Conservation (phyloP, 2,888 invertebrate genomes). For the Chalcosyrphus nemorum region DNA sequence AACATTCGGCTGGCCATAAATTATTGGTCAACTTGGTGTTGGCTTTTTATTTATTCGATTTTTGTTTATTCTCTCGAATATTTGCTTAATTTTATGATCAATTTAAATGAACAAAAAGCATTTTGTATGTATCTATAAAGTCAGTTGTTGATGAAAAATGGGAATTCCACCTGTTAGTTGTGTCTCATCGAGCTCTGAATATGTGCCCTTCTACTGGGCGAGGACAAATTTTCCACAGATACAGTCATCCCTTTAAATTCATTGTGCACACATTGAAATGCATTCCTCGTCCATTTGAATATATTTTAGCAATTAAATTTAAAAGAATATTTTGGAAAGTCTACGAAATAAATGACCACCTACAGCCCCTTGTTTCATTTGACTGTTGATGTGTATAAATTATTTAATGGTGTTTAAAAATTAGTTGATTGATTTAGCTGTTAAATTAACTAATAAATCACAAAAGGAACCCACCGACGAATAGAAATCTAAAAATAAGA, state of each 20-base stretch:
- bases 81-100: slow-evolving; percentile 67
- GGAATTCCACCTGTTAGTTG: slow-evolving; percentile 68
- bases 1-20: slow-evolving; percentile 69
- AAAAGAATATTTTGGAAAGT: background rate
- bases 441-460: slow-evolving; percentile 66
- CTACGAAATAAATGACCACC: background rate
- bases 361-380: slow-evolving; percentile 8
- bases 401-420: slow-evolving; percentile 58
- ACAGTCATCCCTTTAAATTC: background rate
- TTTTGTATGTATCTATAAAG: slow-evolving; percentile 29
- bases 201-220: slow-evolving; percentile 8
- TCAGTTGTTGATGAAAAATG: slow-evolving; percentile 52
- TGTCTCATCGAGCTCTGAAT: background rate
- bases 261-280: background rate
- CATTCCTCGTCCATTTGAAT: background rate
- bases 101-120: slow-evolving; percentile 55
- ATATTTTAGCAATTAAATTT: slow-evolving; percentile 25
- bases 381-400: slow-evolving; percentile 57
- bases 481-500: slow-evolving; percentile 14
- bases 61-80: slow-evolving; percentile 54
- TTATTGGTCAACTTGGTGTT: slow-evolving; percentile 73
- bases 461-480: background rate
- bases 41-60: slow-evolving; percentile 55
- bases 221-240: slow-evolving; percentile 1
- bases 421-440: slow-evolving; percentile 68